Evolutionary conservation across 1,140 invertebrate genomes (phyloP).

Genomic region (Paramacrobiotus metropolitanus): DNA sequence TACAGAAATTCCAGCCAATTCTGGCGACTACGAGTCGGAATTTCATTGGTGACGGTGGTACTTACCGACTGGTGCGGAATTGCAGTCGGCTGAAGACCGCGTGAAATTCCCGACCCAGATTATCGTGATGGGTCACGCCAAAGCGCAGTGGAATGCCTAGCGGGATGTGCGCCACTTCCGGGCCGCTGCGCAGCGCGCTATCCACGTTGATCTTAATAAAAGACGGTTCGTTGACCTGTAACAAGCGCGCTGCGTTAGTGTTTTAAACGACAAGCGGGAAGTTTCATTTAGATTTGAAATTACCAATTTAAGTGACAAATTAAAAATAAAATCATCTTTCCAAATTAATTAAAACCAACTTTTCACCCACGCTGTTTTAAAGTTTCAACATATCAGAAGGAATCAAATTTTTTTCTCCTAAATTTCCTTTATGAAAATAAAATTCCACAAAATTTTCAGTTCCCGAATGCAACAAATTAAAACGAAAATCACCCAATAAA

Average conservation of each 20-base stretch:
- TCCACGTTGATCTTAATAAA: conserved; percentile 26
- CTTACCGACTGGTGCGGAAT: conserved; percentile 23
- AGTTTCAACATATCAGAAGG: too few relatives aligned
- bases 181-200: conserved; percentile 12
- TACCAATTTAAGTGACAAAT: too few relatives aligned
- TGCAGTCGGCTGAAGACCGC: conserved; percentile 21
- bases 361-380: too few relatives aligned
- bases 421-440: too few relatives aligned
- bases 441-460: too few relatives aligned
- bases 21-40: not conserved
- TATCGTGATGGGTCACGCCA: conserved; percentile 25
- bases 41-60: not conserved
- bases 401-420: too few relatives aligned
- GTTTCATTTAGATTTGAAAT: too few relatives aligned
- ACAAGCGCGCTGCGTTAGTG: not conserved
- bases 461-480: too few relatives aligned
- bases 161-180: conserved; percentile 19
- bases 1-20: too few relatives aligned
- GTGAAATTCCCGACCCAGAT: conserved; percentile 24
- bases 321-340: too few relatives aligned
- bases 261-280: not conserved
- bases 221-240: conserved; percentile 25
- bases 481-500: too few relatives aligned
- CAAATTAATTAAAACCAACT: too few relatives aligned
- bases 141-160: conserved; percentile 23